Evolutionary conservation across 2,888 invertebrate species (phyloP).

Genomic region (Epinotia bilunana): DNA sequence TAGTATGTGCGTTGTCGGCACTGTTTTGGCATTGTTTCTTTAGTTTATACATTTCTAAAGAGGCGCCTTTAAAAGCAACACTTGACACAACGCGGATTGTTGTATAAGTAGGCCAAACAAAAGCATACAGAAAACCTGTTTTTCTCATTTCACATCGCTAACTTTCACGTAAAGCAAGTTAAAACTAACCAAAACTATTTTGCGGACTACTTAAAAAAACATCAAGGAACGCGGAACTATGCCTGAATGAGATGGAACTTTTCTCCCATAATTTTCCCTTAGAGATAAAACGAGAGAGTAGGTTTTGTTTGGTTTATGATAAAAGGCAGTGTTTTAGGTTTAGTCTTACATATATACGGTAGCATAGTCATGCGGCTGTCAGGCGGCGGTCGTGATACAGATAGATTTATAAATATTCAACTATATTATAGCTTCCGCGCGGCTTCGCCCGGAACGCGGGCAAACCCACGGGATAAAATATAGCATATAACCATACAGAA

Average conservation of each 20-base stretch:
- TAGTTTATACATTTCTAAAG: no score
- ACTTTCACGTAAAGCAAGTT: constrained; percentile 29
- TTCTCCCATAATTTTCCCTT: constrained; percentile 9
- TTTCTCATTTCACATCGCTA: constrained; percentile 1
- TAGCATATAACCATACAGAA: no score
- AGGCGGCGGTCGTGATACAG: no score
- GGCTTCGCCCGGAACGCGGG: no score
- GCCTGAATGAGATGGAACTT: constrained; percentile 17
- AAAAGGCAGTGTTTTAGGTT: no score
- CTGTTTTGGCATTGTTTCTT: no score
- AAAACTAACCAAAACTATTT: constrained; percentile 36
- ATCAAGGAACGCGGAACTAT: constrained; percentile 27
- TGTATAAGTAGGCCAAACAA: constrained; percentile 11
- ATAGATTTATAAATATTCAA: no score
- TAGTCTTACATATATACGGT: no score
- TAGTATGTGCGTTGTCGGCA: no score
- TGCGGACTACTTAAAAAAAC: constrained; percentile 37
- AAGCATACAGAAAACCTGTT: not conserved
- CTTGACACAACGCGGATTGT: not conserved
- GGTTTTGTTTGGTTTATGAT: not conserved
- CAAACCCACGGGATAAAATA: no score
- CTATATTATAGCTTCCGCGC: no score
- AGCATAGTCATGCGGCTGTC: no score
- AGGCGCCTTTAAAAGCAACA: not conserved
- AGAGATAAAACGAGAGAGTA: constrained; percentile 16